Conservation (phyloP, 35 echinoderm and acorn worm genomes). For the Amphiura filiformis region DNA sequence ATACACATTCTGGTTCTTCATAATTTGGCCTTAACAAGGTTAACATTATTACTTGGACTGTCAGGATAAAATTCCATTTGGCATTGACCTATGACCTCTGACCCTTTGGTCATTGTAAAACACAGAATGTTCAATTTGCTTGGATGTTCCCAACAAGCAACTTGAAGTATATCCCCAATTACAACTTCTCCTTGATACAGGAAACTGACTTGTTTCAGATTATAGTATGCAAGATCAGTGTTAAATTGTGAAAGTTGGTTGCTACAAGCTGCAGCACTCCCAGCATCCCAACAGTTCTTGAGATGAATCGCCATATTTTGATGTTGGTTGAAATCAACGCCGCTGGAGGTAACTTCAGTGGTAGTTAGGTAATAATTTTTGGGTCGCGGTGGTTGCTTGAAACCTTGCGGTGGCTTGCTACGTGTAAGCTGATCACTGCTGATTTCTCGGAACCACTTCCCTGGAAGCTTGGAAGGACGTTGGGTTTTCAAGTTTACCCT, state of each 20-base stretch:
- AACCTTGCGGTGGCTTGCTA: background rate
- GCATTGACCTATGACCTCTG: slow-evolving; percentile 22
- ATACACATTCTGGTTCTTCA: too few species aligned
- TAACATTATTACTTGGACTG: too few species aligned
- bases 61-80: slow-evolving; percentile 1
- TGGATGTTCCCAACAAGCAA: slow-evolving; percentile 18
- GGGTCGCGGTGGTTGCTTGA: background rate
- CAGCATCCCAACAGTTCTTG: background rate
- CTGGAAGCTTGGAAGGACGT: background rate
- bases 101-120: slow-evolving; percentile 11
- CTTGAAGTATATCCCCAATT: background rate
- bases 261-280: background rate
- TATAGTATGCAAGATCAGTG: background rate
- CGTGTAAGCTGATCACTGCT: background rate
- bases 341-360: background rate
- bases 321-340: background rate
- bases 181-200: background rate
- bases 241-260: background rate
- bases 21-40: too few species aligned
- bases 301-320: background rate
- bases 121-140: background rate
- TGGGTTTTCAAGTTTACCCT: background rate
- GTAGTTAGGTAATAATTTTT: background rate
- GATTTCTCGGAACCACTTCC: background rate
- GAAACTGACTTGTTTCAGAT: slow-evolving; percentile 5